These are phyloP conservation scores for Trichopria drosophilae DNA, from an alignment of 2,888 invertebrate genomes.

Conservation along the genomic window DNA sequence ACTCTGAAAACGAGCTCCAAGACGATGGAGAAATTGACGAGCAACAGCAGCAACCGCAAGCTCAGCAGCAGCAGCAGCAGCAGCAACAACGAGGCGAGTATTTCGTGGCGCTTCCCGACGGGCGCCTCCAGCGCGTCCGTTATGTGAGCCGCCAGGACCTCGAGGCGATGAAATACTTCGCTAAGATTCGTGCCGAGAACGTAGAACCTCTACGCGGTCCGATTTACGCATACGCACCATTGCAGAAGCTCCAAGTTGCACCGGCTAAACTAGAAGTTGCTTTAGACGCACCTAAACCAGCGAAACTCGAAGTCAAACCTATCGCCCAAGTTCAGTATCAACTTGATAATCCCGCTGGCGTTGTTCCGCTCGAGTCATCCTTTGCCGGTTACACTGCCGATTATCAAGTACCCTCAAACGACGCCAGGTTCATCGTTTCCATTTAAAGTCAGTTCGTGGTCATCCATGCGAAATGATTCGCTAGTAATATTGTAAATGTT, in stretches of 20 bases:
- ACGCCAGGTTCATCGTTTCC: constrained; percentile 49
- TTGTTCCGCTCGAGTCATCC: constrained; percentile 43
- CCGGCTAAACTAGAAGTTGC: constrained; percentile 41
- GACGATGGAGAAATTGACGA: constrained; percentile 49
- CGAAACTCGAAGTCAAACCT: constrained; percentile 49
- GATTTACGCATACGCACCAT: constrained; percentile 61
- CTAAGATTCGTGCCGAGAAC: constrained; percentile 66
- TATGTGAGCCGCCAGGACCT: constrained; percentile 63
- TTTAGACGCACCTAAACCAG: constrained; percentile 31
- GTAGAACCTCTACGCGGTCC: constrained; percentile 68
- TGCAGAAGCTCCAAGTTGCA: constrained; percentile 50
- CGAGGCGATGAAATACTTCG: constrained; percentile 68
- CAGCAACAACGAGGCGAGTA: constrained; percentile 62
- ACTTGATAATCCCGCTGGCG: constrained; percentile 41
- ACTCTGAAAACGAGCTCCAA: constrained; percentile 51
- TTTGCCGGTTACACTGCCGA: constrained; percentile 48
- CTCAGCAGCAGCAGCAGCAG: constrained; percentile 31
- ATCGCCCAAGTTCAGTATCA: constrained; percentile 49
- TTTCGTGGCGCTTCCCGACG: constrained; percentile 67
- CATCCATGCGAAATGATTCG: too few relatives aligned
- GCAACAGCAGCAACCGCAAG: constrained; percentile 42
- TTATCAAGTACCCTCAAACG: constrained; percentile 43
- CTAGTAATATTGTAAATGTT: constrained; percentile 42
- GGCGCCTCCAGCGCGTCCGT: constrained; percentile 66
- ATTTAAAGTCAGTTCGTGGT: constrained; percentile 36